Percentiles rank a stretch among this genome's conserved stretches.
phyloP scores from a whole-genome alignment of 2,113 vertebrate species.

The Cacatua alba region DNA sequence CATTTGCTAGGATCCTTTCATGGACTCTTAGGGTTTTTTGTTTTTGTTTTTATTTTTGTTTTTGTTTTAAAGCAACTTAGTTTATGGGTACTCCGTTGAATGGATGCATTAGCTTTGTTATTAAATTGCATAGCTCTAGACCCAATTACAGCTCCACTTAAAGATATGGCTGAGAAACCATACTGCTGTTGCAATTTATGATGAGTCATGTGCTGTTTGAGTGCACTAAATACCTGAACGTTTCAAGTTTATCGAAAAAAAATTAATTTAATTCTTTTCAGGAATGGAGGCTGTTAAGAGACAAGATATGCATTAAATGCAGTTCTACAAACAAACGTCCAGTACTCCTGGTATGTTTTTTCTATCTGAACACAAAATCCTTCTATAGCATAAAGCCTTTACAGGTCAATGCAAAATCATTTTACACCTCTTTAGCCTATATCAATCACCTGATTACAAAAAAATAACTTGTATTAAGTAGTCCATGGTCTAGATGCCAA shows the following conservation, averaged over 20 bases:
- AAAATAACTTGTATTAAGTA: not conserved
- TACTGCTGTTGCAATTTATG: not conserved
- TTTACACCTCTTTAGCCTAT: not conserved
- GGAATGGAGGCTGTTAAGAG: not conserved
- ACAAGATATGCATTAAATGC: not conserved
- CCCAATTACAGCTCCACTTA: not conserved
- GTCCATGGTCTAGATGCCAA: not conserved
- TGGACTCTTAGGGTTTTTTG: accelerated
- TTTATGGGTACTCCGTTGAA: not conserved
- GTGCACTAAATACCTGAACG: not conserved
- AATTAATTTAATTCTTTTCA: not conserved
- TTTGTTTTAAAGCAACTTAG: not conserved
- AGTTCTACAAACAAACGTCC: not conserved
- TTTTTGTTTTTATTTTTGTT: not conserved
- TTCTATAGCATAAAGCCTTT: not conserved
- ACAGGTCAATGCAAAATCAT: not conserved
- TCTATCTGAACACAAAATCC: not conserved
- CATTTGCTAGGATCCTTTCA: not conserved
- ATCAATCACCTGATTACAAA: not conserved
- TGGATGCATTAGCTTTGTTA: not conserved
- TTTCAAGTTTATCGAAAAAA: not conserved
- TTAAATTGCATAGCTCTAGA: not conserved
- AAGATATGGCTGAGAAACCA: not conserved
- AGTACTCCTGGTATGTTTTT: not conserved
- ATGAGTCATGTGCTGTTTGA: not conserved